A percentile compares a stretch with the other conserved stretches of the same genome.
These are phyloP conservation scores for Euleptes europaea DNA, from an alignment of 2,113 vertebrate genomes.

Conservation along the genomic window DNA sequence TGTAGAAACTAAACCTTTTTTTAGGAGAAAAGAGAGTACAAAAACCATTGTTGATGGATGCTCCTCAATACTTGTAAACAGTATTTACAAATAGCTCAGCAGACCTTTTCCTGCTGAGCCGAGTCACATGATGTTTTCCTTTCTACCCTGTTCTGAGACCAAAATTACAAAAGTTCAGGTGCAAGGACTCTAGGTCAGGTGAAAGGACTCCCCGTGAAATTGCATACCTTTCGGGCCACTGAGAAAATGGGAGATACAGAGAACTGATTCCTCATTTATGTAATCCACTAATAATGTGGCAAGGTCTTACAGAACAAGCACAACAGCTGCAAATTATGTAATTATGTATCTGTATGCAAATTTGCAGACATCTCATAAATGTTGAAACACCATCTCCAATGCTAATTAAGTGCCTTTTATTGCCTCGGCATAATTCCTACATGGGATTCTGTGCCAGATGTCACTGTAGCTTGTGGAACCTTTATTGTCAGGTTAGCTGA, in stretches of 20 bases:
- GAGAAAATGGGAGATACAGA: constrained; percentile 54
- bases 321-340: constrained; percentile 83
- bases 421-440: constrained; percentile 79
- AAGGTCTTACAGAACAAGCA: constrained; percentile 77
- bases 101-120: constrained; percentile 21
- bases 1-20: constrained; percentile 37
- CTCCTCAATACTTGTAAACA: constrained; percentile 31
- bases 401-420: constrained; percentile 81
- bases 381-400: constrained; percentile 79
- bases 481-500: constrained; percentile 82
- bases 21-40: constrained; percentile 31
- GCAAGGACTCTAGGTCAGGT: constrained; percentile 41
- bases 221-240: constrained; percentile 54
- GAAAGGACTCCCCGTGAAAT: constrained; percentile 41
- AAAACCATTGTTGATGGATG: constrained; percentile 28
- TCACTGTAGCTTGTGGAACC: constrained; percentile 74
- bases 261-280: constrained; percentile 72
- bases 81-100: constrained; percentile 54
- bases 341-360: constrained; percentile 85
- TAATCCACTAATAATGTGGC: constrained; percentile 73
- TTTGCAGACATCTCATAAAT: constrained; percentile 78
- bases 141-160: constrained; percentile 35
- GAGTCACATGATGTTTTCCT: constrained; percentile 4
- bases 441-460: constrained; percentile 79
- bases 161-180: constrained; percentile 49